A percentile compares a stretch with the other conserved stretches of the same genome.
Evolutionary conservation across 2,888 invertebrate genomes (phyloP).

Genomic region (Hyposoter dolosus): DNA sequence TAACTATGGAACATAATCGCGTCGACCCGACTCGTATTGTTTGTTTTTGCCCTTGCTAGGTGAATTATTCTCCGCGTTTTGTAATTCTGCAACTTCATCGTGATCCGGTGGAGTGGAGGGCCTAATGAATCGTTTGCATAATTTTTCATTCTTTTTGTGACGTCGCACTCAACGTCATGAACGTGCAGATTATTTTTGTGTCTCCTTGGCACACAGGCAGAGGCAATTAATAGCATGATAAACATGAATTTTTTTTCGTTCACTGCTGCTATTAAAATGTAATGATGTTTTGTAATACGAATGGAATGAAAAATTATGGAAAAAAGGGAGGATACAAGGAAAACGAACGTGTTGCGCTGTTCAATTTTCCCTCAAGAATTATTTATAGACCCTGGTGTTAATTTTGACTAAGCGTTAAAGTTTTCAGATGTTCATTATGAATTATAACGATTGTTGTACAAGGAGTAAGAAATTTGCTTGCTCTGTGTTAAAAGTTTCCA

Average conservation of each 20-base stretch:
- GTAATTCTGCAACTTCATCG: not conserved
- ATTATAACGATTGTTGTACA: not conserved
- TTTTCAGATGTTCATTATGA: not conserved
- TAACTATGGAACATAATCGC: no score
- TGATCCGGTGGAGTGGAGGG: not conserved
- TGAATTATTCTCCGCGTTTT: not conserved
- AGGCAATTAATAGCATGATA: not conserved
- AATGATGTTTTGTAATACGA: not conserved
- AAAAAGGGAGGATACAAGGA: not conserved
- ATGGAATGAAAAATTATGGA: not conserved
- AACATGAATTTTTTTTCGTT: not conserved
- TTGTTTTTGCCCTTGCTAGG: not conserved
- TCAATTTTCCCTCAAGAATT: not conserved
- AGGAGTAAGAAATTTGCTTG: not conserved
- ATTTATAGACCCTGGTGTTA: not conserved
- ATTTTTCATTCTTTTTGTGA: not conserved
- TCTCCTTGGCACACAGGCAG: not conserved
- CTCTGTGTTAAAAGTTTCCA: conserved; percentile 22
- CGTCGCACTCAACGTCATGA: not conserved
- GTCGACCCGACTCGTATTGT: not conserved
- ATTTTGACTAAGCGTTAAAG: not conserved
- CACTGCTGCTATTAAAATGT: not conserved
- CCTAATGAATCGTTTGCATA: not conserved
- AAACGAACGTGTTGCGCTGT: not conserved
- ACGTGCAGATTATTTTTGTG: not conserved